phyloP scores from a whole-genome alignment of 2,888 invertebrate genomes.

The Cloeon dipterum region DNA sequence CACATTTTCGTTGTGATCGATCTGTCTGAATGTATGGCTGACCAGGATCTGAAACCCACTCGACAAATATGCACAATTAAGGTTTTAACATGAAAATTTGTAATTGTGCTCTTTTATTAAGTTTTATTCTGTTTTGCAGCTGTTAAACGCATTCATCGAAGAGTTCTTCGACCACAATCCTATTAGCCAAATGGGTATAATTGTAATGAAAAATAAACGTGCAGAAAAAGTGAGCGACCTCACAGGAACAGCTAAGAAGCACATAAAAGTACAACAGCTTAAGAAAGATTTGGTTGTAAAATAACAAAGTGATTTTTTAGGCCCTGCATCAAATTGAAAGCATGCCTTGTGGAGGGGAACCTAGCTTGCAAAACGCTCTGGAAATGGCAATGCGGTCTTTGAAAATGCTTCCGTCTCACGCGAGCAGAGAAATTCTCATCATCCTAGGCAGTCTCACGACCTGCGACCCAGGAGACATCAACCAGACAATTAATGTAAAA shows the following conservation, averaged over 20 bases:
- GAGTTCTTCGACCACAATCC: slow-evolving; percentile 99
- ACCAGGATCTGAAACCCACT: slow-evolving; percentile 88
- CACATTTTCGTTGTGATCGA: slow-evolving; percentile 82
- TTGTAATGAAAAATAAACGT: slow-evolving; percentile 75
- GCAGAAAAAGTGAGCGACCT: slow-evolving; percentile 83
- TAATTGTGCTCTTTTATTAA: too few species aligned
- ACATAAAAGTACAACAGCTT: slow-evolving; percentile 42
- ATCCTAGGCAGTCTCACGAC: slow-evolving; percentile 87
- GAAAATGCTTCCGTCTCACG: slow-evolving; percentile 76
- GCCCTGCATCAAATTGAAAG: slow-evolving; percentile 14
- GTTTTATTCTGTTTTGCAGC: slow-evolving; percentile 27
- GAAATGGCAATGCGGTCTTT: slow-evolving; percentile 69
- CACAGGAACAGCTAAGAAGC: slow-evolving; percentile 64
- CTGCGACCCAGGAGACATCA: slow-evolving; percentile 89
- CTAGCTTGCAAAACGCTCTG: slow-evolving; percentile 86
- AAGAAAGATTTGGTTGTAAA: slow-evolving; percentile 1
- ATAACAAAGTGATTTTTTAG: slow-evolving; percentile 6
- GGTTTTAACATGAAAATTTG: too few species aligned
- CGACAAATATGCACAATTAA: slow-evolving; percentile 68
- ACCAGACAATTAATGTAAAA: slow-evolving; percentile 47
- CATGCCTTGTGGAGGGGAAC: slow-evolving; percentile 47
- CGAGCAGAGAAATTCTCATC: slow-evolving; percentile 80
- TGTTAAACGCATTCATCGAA: slow-evolving; percentile 79
- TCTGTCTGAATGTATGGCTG: slow-evolving; percentile 82
- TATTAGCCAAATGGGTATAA: slow-evolving; percentile 86